These are phyloP conservation scores for Agapornis canus DNA, from an alignment of 2,797 vertebrate species.

Conservation along the genomic window DNA sequence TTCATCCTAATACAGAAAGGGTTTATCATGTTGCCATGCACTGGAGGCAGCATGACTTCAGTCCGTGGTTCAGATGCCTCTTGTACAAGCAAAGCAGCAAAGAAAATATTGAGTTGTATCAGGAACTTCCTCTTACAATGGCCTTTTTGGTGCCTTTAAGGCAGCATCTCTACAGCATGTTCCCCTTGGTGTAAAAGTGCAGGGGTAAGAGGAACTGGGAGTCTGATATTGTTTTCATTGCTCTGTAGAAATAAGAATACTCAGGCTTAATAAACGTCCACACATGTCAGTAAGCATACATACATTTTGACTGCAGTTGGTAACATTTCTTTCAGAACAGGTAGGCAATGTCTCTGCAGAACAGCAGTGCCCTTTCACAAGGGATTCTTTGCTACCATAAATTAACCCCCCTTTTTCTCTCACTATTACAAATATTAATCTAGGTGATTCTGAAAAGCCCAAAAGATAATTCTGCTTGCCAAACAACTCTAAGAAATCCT, in stretches of 20 bases:
- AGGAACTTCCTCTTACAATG: not conserved
- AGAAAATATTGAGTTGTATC: not conserved
- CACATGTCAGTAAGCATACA: not conserved
- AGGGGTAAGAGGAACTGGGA: rapidly evolving
- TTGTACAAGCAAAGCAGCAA: not conserved
- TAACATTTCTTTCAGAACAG: not conserved
- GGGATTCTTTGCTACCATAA: not conserved
- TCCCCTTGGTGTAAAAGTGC: not conserved
- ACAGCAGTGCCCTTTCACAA: not conserved
- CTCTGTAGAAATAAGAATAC: not conserved
- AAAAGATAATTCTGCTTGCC: not conserved
- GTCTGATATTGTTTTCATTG: not conserved
- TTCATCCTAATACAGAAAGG: not conserved
- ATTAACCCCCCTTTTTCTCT: not conserved
- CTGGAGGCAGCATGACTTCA: not conserved
- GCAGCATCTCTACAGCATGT: not conserved
- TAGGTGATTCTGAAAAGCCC: not conserved
- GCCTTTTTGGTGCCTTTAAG: not conserved
- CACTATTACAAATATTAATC: not conserved
- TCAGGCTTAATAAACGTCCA: not conserved
- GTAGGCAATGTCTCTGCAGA: not conserved
- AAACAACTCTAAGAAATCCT: not conserved
- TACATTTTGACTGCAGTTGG: not conserved
- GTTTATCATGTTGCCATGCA: not conserved
- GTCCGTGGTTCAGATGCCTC: not conserved